A percentile compares a stretch with the other conserved stretches of the same genome.
These are phyloP conservation scores for Plotosus lineatus DNA, from an alignment of 2,113 vertebrate species.

Conservation along the genomic window DNA sequence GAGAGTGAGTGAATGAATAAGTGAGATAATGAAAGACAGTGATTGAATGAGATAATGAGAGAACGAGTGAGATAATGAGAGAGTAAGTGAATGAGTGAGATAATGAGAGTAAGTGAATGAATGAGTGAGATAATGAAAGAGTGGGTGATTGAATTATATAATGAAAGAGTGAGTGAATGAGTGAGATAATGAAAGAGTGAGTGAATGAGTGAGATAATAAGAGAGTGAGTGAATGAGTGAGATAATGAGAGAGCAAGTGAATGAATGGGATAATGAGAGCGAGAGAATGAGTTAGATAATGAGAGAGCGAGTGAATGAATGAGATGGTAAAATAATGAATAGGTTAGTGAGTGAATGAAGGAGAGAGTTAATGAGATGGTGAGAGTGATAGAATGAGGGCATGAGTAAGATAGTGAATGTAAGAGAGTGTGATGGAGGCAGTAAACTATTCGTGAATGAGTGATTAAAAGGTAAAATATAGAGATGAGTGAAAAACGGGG, in stretches of 20 bases:
- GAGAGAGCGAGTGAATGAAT: not conserved
- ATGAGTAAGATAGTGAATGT: too few relatives aligned
- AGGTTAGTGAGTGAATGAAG: too few relatives aligned
- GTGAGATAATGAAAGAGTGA: not conserved
- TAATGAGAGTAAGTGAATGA: too few relatives aligned
- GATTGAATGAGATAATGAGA: too few relatives aligned
- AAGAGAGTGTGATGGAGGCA: not conserved
- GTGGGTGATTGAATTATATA: not conserved
- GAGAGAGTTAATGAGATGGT: not conserved
- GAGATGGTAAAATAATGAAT: not conserved
- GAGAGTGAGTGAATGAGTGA: not conserved
- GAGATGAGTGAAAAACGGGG: not conserved
- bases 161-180: not conserved
- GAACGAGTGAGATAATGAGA: too few relatives aligned
- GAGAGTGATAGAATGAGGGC: too few relatives aligned
- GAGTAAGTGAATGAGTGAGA: too few relatives aligned
- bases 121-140: too few relatives aligned
- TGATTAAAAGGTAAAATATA: too few relatives aligned
- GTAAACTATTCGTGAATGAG: too few relatives aligned
- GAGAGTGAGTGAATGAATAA: too few relatives aligned
- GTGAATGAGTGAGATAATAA: not conserved
- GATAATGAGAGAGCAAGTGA: not conserved
- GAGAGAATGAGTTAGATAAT: not conserved
- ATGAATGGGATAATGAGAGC: not conserved
- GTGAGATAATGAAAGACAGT: too few relatives aligned